These are phyloP conservation scores for Sesia bembeciformis DNA, from an alignment of 2,888 invertebrate species.

Conservation along the genomic window DNA sequence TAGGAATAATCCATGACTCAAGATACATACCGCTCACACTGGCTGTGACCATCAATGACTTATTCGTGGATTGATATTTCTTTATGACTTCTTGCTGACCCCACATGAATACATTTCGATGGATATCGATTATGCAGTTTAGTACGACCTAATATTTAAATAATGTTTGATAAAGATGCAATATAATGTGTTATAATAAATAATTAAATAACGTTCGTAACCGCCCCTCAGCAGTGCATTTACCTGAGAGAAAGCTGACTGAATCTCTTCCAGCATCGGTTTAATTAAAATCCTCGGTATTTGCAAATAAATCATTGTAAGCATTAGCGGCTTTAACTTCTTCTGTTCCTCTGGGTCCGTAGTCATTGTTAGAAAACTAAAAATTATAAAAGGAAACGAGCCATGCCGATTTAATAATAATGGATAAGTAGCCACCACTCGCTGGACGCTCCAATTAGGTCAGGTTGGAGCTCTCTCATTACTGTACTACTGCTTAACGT, in stretches of 20 bases:
- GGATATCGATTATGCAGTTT: constrained; percentile 80
- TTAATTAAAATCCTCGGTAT: constrained; percentile 77
- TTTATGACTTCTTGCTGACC: constrained; percentile 78
- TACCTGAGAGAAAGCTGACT: constrained; percentile 77
- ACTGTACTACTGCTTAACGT: too few species aligned
- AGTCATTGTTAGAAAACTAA: constrained; percentile 65
- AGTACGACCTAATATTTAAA: constrained; percentile 49
- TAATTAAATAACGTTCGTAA: too few species aligned
- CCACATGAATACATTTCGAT: constrained; percentile 85
- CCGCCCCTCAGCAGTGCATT: too few species aligned
- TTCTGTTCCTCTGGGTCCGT: constrained; percentile 60
- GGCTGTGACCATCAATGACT: constrained; percentile 17
- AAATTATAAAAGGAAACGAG: constrained; percentile 2
- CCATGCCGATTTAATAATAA: background rate
- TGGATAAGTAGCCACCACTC: too few species aligned
- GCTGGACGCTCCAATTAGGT: too few species aligned
- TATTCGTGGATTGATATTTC: constrained; percentile 21
- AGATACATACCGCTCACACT: constrained; percentile 28
- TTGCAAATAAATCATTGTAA: constrained; percentile 76
- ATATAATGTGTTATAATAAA: too few species aligned
- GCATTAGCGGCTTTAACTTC: constrained; percentile 72
- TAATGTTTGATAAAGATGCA: too few species aligned
- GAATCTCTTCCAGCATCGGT: constrained; percentile 82
- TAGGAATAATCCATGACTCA: too few species aligned
- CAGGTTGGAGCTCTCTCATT: too few species aligned